Base-by-base conservation (phyloP, 2,888 invertebrate species). In the Digitonthophagus gazella region DNA sequence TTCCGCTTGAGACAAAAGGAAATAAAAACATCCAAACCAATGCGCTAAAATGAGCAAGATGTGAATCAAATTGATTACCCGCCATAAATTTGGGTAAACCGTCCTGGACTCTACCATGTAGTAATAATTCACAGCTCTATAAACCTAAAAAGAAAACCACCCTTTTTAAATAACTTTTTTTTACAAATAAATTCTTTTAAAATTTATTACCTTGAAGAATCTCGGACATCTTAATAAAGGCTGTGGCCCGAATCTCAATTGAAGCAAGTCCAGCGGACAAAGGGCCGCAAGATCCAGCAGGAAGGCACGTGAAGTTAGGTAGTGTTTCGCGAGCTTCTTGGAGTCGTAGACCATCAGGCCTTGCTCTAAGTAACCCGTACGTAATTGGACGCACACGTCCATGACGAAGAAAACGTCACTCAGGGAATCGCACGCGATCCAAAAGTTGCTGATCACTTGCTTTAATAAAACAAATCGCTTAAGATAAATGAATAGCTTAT, bases 11-110 rank as follows among this genome's bases (percentile, higher is more conserved):
- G 96, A 96, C 68, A 97, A 88, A 78, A 97, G 85, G 85, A 93
- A 97, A 86, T 97, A 97, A 86, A 97, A 97, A 83, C 97, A 97
- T 68, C 97, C 97, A 82, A 97, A 97, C 97, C 97, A 97, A 82
- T 97, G 97, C 65, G 97, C 96, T 77, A 97, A 87, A 79, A 97
- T 93, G 77, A 97, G 89, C 74, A 97, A 88, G 78, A 97, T 96
- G 83, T 97, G 97, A 75, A 97, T 95, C 72, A 97, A 87, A 85
- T 97, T 97, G 79, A 96, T 90, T 74, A 97, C 97, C 14, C 97
- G 88, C 94, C 97, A 96, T 81, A 97, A 88, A 86, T 97, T 97
- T 18, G 97, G 97, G 85, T 96, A 97, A 70, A 97, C 93, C 3
- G 97, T 97, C 76, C 97, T 86, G 65, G 97, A 96, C 84, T 97